Evolutionary conservation across 2,113 vertebrate genomes (phyloP), one percentile per base, ranked within the genome.

Genomic region (Anoura caudifer): DNA sequence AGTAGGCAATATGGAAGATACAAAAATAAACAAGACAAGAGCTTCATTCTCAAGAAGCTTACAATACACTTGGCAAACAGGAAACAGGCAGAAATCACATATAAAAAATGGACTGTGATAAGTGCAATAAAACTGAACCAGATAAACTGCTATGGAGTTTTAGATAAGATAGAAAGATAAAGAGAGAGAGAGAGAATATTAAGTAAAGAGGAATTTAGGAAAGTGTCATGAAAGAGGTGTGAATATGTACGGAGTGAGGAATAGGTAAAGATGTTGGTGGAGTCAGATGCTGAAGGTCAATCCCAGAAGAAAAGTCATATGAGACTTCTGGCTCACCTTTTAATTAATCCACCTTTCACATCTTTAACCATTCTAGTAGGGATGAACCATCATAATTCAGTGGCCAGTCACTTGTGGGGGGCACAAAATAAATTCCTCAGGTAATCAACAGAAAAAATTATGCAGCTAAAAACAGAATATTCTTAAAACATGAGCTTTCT

Each of bases 401-500:
- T 54, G 56, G n/a, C 22, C 43, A 65, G 45, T 90, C 28, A 67
- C 24, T 73, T 17, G 19, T 20, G 38, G 45, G 31, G n/a, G 33
- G 41, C 72, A 85, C 31, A 52, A 65, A 94, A 84, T 75, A 85
- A 92, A 88, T 80, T 76, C 70, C 36, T 86, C 31, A 45, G 43
- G 19, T 41, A 90, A 92, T 67, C 52, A 70, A 36, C 3, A 56
- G 43, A 63, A 67, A 72, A 67, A 87, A 59, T n/a, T 11, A 75
- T 2, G 52, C 2, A 82, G 24, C 10, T 61, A 33, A 85, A 85
- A 86, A 89, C 43, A 87, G 15, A 47, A 61, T 41, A 59, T 47
- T 91, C 45, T 82, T 67, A 90, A 94, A 83, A 80, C 31, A 80
- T 28, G 61, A 83, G 43, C 7, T 94, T 91, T 92, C 52, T 83